A percentile compares a stretch with the other conserved stretches of the same genome.
Evolutionary conservation across 2,797 vertebrate species (phyloP).

Genomic region (Enteromius afrohamiltoni): DNA sequence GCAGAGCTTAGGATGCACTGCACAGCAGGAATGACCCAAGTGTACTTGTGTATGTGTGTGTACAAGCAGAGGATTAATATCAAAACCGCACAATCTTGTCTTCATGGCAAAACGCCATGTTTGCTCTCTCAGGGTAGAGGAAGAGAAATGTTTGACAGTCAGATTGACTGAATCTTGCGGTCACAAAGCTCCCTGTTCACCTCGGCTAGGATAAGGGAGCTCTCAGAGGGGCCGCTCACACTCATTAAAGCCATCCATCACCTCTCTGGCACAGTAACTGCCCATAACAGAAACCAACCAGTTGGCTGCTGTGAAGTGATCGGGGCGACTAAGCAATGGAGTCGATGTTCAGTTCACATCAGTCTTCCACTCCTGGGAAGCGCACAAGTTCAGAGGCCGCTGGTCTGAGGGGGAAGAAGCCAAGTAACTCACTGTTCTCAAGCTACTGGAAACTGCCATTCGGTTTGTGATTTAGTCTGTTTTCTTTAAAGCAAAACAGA

Average conservation of each 20-base stretch:
- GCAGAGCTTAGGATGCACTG: not conserved
- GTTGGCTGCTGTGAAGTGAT: slow-evolving; percentile 37
- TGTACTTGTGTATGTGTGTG: not conserved
- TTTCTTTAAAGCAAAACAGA: slow-evolving; percentile 62
- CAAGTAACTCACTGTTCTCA: not conserved
- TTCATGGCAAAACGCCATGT: slow-evolving; percentile 22
- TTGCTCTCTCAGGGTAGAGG: not conserved
- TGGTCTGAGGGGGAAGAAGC: slow-evolving; percentile 3
- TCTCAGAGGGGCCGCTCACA: slow-evolving; percentile 31
- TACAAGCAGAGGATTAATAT: slow-evolving; percentile 3
- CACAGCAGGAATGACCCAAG: not conserved
- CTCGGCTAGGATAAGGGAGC: slow-evolving; percentile 25
- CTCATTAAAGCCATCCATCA: slow-evolving; percentile 55
- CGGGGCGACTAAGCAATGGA: slow-evolving; percentile 36
- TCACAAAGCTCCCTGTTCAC: slow-evolving; percentile 30
- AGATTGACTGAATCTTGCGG: slow-evolving; percentile 35
- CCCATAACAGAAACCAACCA: slow-evolving; percentile 46
- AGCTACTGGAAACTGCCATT: slow-evolving; percentile 61
- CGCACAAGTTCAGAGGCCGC: slow-evolving; percentile 7
- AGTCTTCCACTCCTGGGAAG: slow-evolving; percentile 33
- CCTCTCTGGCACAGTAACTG: slow-evolving; percentile 31
- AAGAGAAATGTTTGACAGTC: slow-evolving; percentile 38
- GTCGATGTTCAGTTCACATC: slow-evolving; percentile 43
- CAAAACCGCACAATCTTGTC: slow-evolving; percentile 26
- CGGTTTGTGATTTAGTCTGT: slow-evolving; percentile 64